Conservation (phyloP, 1,140 invertebrate genomes). For the Caenorhabditis remanei region DNA sequence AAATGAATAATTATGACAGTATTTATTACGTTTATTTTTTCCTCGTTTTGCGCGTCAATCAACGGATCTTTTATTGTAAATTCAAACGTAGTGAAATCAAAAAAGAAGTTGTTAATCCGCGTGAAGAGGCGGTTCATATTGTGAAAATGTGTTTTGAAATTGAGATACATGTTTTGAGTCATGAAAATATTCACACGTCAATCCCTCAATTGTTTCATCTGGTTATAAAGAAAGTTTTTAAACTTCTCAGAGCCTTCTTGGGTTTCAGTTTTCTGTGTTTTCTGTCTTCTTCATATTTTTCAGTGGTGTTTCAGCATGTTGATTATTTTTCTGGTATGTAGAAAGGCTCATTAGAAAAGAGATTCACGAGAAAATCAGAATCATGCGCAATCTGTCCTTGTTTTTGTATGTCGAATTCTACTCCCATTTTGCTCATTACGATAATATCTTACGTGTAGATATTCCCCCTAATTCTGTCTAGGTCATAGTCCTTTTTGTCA, state of each 20-base stretch:
- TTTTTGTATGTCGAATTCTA: too few relatives aligned
- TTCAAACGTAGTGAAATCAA: background rate
- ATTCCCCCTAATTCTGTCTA: too few relatives aligned
- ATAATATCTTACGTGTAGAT: too few relatives aligned
- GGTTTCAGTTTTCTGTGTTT: background rate
- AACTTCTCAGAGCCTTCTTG: background rate
- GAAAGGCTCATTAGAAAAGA: too few relatives aligned
- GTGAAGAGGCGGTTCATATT: constrained; percentile 1
- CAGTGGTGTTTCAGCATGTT: too few relatives aligned
- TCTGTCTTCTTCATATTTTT: too few relatives aligned
- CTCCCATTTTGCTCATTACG: too few relatives aligned
- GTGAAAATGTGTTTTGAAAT: background rate
- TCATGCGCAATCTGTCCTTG: too few relatives aligned
- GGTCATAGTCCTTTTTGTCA: too few relatives aligned
- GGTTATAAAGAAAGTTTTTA: background rate
- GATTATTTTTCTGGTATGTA: too few relatives aligned
- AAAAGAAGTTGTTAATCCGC: constrained; percentile 28
- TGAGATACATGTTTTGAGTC: background rate
- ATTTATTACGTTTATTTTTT: background rate
- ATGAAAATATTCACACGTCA: constrained; percentile 1
- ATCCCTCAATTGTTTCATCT: constrained; percentile 6
- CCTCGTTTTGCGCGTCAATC: background rate
- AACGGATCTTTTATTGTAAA: background rate
- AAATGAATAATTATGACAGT: background rate
- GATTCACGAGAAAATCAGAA: too few relatives aligned